phyloP scores from a whole-genome alignment of 2,797 vertebrate genomes.

The Hemibagrus guttatus region DNA sequence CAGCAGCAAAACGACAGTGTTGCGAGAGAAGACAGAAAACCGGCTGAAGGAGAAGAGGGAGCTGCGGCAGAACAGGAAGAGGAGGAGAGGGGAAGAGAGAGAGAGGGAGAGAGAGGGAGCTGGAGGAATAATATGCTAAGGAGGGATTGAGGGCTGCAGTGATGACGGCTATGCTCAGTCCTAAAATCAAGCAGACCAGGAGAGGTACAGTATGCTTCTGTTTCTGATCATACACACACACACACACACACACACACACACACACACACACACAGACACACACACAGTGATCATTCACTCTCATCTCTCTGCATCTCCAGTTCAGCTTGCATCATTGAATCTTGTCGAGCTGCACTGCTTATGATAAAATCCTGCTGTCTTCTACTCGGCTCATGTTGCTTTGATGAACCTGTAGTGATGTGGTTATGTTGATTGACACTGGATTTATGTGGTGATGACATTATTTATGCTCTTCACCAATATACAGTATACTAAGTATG shows the following conservation, averaged over 20 bases:
- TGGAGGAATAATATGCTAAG: conserved; percentile 73
- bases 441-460: neutral
- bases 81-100: conserved; percentile 47
- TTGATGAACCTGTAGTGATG: neutral
- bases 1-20: conserved; percentile 36
- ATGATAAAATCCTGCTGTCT: neutral
- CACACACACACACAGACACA: conserved; percentile 9
- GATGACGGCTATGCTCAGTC: conserved; percentile 87
- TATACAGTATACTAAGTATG: neutral
- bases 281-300: neutral
- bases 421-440: neutral
- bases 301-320: neutral
- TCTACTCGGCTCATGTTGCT: neutral
- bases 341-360: neutral
- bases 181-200: conserved; percentile 87
- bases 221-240: conserved; percentile 8
- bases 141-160: conserved; percentile 59
- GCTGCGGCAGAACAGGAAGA: conserved; percentile 25
- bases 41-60: conserved; percentile 17
- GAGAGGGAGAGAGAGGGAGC: conserved; percentile 57
- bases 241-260: neutral
- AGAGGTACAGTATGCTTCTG: conserved; percentile 78
- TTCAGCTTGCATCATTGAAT: conserved; percentile 7
- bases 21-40: conserved; percentile 30
- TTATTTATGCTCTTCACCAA: neutral